These are phyloP conservation scores for Australoheros facetus DNA, from an alignment of 2,797 vertebrate species.

Conservation along the genomic window DNA sequence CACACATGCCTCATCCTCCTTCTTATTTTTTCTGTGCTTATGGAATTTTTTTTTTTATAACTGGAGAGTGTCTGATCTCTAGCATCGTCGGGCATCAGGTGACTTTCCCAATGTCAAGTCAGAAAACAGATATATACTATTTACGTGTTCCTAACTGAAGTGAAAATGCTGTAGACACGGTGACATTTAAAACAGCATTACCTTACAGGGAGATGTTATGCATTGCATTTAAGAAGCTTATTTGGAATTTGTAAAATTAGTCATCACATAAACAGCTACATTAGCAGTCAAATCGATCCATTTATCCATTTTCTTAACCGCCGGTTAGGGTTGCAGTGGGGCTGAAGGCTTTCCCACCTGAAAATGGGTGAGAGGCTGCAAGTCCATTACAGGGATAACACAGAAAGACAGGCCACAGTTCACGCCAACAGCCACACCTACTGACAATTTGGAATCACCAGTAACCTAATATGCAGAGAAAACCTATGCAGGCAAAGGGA, in stretches of 20 bases:
- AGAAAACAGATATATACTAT: conserved; percentile 18
- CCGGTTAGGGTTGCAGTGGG: background rate
- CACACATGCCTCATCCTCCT: background rate
- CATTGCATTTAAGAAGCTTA: conserved; percentile 7
- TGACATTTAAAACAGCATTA: background rate
- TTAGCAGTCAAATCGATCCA: background rate
- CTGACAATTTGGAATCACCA: background rate
- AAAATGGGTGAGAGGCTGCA: background rate
- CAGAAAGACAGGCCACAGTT: background rate
- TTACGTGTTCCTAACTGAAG: conserved; percentile 16
- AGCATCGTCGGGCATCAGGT: background rate
- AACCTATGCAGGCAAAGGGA: background rate
- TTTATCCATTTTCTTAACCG: background rate
- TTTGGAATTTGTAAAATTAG: background rate
- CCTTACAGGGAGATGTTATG: background rate
- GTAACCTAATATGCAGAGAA: background rate
- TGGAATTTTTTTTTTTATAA: conserved; percentile 47
- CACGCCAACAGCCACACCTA: background rate
- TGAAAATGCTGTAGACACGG: conserved; percentile 7
- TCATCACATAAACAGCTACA: background rate
- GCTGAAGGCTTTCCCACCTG: background rate
- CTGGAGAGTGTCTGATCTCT: conserved; percentile 5
- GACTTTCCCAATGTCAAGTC: conserved; percentile 27
- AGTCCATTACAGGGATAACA: background rate
- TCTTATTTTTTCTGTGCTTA: conserved; percentile 57